Conservation (phyloP, 2,797 vertebrate genomes). For the Muscicapa comitata region DNA sequence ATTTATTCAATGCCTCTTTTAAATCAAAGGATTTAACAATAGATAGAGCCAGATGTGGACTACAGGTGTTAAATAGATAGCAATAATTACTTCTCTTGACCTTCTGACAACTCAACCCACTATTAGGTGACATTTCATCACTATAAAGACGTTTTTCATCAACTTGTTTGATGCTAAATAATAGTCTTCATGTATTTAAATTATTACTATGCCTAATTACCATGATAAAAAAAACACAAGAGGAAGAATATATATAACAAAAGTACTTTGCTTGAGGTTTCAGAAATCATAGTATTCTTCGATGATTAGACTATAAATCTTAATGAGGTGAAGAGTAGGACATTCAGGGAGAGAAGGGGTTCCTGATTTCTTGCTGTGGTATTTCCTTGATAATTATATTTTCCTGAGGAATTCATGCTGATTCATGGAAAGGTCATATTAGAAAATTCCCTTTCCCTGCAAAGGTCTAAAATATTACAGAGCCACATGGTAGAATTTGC, state of each 20-base stretch:
- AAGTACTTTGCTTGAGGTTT: not conserved
- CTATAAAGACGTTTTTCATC: not conserved
- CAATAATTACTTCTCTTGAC: not conserved
- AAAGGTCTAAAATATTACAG: not conserved
- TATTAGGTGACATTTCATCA: not conserved
- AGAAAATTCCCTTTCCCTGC: not conserved
- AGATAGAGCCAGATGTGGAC: not conserved
- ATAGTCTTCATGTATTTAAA: not conserved
- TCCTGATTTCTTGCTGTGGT: not conserved
- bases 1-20: not conserved
- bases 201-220: not conserved
- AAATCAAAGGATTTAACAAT: not conserved
- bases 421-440: not conserved
- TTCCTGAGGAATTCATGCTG: not conserved
- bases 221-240: not conserved
- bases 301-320: not conserved
- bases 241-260: not conserved
- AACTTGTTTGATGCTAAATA: not conserved
- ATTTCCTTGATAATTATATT: not conserved
- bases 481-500: not conserved
- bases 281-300: not conserved
- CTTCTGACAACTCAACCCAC: not conserved
- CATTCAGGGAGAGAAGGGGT: not conserved
- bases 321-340: not conserved
- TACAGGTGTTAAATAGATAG: not conserved